Evolutionary conservation across 2,113 vertebrate genomes (phyloP).

Genomic region (Hemichromis elongatus): DNA sequence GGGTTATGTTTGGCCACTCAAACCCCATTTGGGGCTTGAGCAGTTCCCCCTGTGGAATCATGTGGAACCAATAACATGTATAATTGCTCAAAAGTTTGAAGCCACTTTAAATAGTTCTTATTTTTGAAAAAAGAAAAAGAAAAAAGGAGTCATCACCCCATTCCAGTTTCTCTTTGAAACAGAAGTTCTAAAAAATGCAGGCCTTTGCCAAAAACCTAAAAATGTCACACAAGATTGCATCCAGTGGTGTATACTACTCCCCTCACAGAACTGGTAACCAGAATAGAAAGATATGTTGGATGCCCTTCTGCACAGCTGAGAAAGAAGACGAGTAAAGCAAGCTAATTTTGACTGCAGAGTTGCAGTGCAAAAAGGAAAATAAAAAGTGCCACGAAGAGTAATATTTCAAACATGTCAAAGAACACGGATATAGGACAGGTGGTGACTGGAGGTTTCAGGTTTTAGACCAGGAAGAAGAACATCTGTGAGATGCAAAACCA

Average conservation of each 20-base stretch:
- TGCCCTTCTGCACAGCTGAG: neutral
- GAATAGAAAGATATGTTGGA: too few species aligned
- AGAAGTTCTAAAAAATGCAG: rapidly evolving
- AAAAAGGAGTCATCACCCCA: neutral
- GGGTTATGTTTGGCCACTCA: neutral
- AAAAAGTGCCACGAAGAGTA: neutral
- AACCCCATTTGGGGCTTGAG: neutral
- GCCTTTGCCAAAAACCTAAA: neutral
- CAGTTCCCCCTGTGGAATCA: neutral
- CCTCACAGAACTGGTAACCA: neutral
- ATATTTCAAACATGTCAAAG: neutral
- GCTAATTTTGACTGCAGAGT: neutral
- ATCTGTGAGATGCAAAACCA: neutral
- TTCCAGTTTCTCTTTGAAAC: neutral
- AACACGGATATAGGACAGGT: neutral
- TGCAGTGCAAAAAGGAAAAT: neutral
- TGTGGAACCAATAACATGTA: neutral
- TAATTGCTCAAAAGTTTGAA: neutral
- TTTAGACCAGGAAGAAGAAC: neutral
- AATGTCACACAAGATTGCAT: neutral
- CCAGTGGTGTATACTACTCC: neutral
- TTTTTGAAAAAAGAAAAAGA: neutral
- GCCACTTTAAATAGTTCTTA: neutral
- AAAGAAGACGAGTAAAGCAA: neutral
- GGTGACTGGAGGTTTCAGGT: neutral